A percentile compares a stretch with the other conserved stretches of the same genome.
Conservation (phyloP, 1,140 invertebrate species). For the Arctopsyche grandis region DNA sequence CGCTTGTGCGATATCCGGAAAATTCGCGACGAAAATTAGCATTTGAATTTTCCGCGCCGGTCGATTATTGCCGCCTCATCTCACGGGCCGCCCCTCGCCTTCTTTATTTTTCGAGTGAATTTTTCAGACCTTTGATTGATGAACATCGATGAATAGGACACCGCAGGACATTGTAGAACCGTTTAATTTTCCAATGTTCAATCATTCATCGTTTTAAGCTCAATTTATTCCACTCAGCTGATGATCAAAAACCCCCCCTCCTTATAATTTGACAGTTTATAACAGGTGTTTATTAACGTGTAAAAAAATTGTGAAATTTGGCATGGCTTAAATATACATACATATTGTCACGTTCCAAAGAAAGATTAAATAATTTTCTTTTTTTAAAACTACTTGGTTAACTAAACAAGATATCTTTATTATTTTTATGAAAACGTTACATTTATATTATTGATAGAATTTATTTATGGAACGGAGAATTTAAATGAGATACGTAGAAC, state of each 20-base stretch:
- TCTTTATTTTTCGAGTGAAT: no score
- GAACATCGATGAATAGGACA: not conserved
- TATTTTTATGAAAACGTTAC: no score
- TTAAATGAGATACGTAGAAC: not conserved
- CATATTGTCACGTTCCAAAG: no score
- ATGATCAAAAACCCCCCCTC: not conserved
- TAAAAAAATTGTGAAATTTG: not conserved
- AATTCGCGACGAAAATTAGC: conserved; percentile 16
- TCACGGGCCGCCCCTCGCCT: no score
- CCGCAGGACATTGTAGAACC: not conserved
- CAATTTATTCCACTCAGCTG: not conserved
- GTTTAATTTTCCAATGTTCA: conserved; percentile 4
- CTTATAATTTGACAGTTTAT: not conserved
- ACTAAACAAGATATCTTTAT: no score
- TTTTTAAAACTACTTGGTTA: no score
- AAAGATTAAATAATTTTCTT: no score
- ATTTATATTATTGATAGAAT: no score
- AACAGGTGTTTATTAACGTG: not conserved
- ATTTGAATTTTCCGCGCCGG: not conserved
- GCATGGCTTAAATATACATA: no score
- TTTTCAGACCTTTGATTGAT: conserved; percentile 14
- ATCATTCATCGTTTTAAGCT: conserved; percentile 23
- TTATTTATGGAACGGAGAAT: no score
- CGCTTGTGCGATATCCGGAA: not conserved
- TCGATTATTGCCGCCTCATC: no score